Conservation (phyloP, 2,888 invertebrate genomes). For the Cheilosia vulpina region DNA sequence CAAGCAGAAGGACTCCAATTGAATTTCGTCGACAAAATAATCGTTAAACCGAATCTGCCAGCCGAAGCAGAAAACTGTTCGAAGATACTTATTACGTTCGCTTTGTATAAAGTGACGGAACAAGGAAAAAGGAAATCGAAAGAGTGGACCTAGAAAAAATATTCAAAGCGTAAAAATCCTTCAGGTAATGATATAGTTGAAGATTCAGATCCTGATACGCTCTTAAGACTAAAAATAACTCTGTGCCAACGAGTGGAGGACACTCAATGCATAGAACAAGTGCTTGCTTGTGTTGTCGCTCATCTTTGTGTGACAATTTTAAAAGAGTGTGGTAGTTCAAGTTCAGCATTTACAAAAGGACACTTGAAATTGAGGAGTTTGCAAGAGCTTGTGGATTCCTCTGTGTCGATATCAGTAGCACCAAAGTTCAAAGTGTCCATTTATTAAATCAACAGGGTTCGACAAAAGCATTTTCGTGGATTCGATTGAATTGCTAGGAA, state of each 20-base stretch:
- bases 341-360: no score
- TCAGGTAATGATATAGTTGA: constrained; percentile 10
- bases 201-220: background rate
- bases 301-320: no score
- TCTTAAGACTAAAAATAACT: constrained; percentile 1
- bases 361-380: no score
- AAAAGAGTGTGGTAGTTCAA: no score
- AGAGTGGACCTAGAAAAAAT: background rate
- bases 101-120: background rate
- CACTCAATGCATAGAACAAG: background rate
- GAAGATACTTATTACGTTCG: constrained; percentile 25
- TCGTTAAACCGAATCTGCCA: constrained; percentile 5
- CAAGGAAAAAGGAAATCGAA: background rate
- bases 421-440: no score
- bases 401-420: no score
- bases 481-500: no score
- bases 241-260: background rate
- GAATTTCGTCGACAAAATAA: constrained; percentile 13
- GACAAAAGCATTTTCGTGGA: no score
- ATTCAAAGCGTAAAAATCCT: background rate
- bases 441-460: no score
- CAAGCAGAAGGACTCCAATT: constrained; percentile 17
- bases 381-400: no score
- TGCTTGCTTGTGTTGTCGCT: background rate
- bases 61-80: constrained; percentile 28